These are phyloP conservation scores for Clupea harengus DNA, from an alignment of 2,113 vertebrate genomes.

Conservation along the genomic window DNA sequence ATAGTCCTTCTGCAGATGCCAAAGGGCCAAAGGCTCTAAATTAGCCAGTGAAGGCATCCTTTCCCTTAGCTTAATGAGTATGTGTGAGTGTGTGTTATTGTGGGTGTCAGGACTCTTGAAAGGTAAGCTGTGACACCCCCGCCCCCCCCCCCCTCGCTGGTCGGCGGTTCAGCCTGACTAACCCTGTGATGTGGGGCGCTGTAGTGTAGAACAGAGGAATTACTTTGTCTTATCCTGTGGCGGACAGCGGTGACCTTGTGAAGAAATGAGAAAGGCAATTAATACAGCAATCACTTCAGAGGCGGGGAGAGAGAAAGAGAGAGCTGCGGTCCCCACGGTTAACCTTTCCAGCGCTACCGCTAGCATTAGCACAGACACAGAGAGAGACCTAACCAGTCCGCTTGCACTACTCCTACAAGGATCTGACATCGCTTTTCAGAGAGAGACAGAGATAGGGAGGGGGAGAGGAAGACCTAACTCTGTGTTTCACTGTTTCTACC, in stretches of 20 bases:
- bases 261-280: slow-evolving; percentile 70
- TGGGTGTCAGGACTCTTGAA: slow-evolving; percentile 47
- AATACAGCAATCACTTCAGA: slow-evolving; percentile 77
- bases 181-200: slow-evolving; percentile 48
- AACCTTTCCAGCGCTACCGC: slow-evolving; percentile 62
- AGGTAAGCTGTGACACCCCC: slow-evolving; percentile 38
- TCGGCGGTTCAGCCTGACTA: slow-evolving; percentile 47
- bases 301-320: slow-evolving; percentile 43
- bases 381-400: neutral
- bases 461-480: too few relatives aligned
- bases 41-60: slow-evolving; percentile 35
- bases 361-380: neutral
- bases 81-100: slow-evolving; percentile 51
- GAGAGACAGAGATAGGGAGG: too few relatives aligned
- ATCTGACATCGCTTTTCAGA: neutral
- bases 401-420: neutral
- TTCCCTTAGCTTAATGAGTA: slow-evolving; percentile 9
- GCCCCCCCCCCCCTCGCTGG: slow-evolving; percentile 12
- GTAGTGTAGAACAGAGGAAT: slow-evolving; percentile 49
- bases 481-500: too few relatives aligned
- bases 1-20: neutral
- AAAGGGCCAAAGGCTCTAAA: slow-evolving; percentile 36
- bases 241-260: slow-evolving; percentile 64
- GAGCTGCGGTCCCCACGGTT: slow-evolving; percentile 57
- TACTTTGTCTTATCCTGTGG: slow-evolving; percentile 59